A percentile compares a stretch with the other conserved stretches of the same genome.
These are phyloP conservation scores for Bufotes viridis DNA, from an alignment of 2,797 vertebrate genomes.

Conservation along the genomic window DNA sequence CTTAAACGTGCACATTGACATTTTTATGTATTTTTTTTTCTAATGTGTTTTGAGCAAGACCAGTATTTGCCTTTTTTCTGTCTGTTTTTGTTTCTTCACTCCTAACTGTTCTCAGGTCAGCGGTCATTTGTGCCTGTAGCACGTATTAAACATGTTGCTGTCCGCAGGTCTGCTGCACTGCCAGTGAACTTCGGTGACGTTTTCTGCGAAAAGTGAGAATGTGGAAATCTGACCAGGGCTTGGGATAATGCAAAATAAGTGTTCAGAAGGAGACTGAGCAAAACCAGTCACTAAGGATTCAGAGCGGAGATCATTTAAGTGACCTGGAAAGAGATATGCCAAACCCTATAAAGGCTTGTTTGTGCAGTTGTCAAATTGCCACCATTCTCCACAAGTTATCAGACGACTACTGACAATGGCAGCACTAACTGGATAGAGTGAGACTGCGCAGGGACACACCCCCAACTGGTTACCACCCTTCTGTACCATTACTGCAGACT, in stretches of 20 bases:
- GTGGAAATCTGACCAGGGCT: constrained; percentile 43
- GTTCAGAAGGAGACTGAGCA: constrained; percentile 26
- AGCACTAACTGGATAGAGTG: no score
- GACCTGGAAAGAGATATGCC: not conserved
- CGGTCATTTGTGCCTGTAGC: constrained; percentile 4
- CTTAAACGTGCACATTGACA: not conserved
- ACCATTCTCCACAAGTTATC: no score
- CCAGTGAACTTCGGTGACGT: constrained; percentile 29
- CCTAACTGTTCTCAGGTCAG: not conserved
- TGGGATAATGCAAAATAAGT: constrained; percentile 36
- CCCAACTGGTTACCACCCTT: no score
- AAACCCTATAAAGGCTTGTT: not conserved
- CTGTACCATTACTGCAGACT: no score
- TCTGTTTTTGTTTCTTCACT: not conserved
- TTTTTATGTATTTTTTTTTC: constrained; percentile 13
- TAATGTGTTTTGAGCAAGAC: constrained; percentile 37
- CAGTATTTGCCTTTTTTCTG: not conserved
- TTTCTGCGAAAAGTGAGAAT: constrained; percentile 4
- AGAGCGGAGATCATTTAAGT: not conserved
- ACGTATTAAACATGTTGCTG: constrained; percentile 53
- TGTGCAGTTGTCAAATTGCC: not conserved
- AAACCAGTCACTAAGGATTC: not conserved
- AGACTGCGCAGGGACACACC: no score
- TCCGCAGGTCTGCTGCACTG: constrained; percentile 37
- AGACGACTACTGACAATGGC: no score